Evolutionary conservation across 2,797 vertebrate species (phyloP).

Genomic region (Sylvilagus floridanus): DNA sequence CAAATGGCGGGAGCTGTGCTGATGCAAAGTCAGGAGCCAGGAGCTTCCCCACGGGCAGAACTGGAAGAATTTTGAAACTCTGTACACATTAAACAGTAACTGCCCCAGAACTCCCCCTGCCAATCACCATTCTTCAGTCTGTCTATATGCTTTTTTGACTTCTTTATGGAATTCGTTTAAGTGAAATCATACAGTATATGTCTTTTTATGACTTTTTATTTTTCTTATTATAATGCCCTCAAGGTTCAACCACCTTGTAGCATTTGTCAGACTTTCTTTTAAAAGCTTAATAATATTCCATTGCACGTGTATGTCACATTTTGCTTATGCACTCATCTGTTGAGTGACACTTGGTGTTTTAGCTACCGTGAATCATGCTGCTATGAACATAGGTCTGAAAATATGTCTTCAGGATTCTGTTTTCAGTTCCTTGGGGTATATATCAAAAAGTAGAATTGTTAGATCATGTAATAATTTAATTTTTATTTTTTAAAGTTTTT

Average conservation of each 20-base stretch:
- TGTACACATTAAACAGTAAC: neutral
- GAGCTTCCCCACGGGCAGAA: too few relatives aligned
- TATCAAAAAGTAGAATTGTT: neutral
- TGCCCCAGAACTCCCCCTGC: neutral
- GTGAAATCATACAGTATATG: neutral
- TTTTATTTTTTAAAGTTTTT: neutral
- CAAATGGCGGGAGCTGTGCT: too few relatives aligned
- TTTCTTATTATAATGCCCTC: neutral
- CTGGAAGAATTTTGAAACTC: neutral
- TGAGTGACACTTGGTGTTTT: neutral
- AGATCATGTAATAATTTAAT: neutral
- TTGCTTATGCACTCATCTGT: neutral
- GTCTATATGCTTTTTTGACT: neutral
- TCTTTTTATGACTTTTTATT: neutral
- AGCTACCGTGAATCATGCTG: neutral
- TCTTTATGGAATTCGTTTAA: neutral
- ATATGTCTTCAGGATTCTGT: neutral
- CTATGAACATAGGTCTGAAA: neutral
- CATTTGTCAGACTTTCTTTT: neutral
- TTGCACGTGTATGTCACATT: neutral
- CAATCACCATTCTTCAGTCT: neutral
- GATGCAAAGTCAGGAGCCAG: too few relatives aligned
- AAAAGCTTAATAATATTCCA: neutral
- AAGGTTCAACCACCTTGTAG: neutral
- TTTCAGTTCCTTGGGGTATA: neutral